phyloP scores from a whole-genome alignment of 2,113 vertebrate species.

The Anser cygnoides region DNA sequence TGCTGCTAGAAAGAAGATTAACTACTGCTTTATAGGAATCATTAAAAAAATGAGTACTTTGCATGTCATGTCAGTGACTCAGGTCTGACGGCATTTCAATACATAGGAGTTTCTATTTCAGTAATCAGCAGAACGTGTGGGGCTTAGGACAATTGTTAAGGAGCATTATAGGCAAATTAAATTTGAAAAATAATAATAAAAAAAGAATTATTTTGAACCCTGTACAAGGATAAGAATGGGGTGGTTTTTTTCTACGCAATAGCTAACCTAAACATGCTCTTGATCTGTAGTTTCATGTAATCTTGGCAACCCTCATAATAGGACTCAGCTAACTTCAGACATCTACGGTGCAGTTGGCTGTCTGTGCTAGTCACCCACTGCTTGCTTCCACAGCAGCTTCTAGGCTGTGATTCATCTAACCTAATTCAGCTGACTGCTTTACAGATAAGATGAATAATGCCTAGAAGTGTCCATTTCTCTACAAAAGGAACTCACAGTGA shows the following conservation, averaged over 20 bases:
- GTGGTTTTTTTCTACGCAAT: background rate
- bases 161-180: background rate
- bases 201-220: background rate
- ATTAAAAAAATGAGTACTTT: background rate
- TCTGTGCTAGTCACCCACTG: background rate
- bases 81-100: background rate
- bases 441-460: background rate
- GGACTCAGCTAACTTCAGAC: background rate
- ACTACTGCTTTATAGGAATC: background rate
- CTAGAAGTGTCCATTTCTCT: background rate
- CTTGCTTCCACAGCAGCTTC: background rate
- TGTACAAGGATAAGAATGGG: background rate
- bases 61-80: background rate
- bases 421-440: slow-evolving; percentile 14
- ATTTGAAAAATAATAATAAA: background rate
- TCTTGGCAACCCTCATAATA: background rate
- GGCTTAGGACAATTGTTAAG: background rate
- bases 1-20: background rate
- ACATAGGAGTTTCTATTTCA: background rate
- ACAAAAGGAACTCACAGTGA: background rate
- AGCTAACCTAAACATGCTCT: background rate
- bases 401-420: slow-evolving; percentile 38
- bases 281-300: background rate
- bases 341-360: background rate
- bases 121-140: background rate